Evolutionary conservation across 2,888 invertebrate genomes (phyloP).

Genomic region (Ceratothoa steindachneri): DNA sequence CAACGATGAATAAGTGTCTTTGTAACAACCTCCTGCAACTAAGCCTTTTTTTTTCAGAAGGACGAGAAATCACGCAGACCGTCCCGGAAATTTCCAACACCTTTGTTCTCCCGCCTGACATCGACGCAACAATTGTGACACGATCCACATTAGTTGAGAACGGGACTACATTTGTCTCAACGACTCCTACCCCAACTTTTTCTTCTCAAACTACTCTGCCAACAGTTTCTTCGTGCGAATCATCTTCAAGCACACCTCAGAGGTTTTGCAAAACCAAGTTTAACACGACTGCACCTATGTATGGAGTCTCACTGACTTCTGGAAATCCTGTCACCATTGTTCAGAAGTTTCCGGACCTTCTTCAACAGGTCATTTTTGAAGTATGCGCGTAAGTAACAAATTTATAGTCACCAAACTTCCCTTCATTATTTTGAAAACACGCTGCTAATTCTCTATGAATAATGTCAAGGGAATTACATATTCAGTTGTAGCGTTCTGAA

Average conservation of each 20-base stretch:
- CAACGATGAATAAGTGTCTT: too few relatives aligned
- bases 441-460: too few relatives aligned
- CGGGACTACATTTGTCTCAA: neutral
- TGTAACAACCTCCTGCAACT: too few relatives aligned
- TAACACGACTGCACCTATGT: constrained; percentile 91
- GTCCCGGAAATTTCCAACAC: neutral
- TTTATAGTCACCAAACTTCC: too few relatives aligned
- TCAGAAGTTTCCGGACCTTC: constrained; percentile 85
- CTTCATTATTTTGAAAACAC: too few relatives aligned
- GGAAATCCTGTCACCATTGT: constrained; percentile 90
- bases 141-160: neutral
- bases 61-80: neutral
- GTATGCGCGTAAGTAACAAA: constrained; percentile 80
- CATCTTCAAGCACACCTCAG: constrained; percentile 56
- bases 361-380: constrained; percentile 89
- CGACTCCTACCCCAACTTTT: constrained; percentile 10
- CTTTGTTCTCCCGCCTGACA: neutral
- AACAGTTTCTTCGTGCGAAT: neutral
- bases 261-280: constrained; percentile 81
- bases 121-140: neutral
- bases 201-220: neutral
- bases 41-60: neutral
- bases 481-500: too few relatives aligned
- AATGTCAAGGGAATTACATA: too few relatives aligned
- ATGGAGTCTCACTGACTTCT: constrained; percentile 86